Evolutionary conservation across 1,140 invertebrate genomes (phyloP), one percentile per base, ranked within the genome.

Genomic region (Episyrphus balteatus): DNA sequence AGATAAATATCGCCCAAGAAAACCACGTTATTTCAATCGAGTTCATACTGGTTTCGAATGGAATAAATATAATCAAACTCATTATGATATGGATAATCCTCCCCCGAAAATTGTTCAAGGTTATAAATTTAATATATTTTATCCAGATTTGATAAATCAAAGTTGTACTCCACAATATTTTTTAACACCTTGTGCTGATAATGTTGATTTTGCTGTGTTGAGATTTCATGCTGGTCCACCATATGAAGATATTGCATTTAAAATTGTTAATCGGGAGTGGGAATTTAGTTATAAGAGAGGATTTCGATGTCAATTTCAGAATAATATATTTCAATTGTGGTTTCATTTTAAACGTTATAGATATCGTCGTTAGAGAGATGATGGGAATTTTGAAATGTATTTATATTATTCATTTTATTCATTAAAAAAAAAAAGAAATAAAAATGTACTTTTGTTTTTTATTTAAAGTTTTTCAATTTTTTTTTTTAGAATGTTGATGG

Each of bases 21-120:
- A 99, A 69, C 96, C 96, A 2, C 71, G 95, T 44, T 99, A 98
- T 71, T 98, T 99, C 70, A 99, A 99, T 74, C 80, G 94, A 51
- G 87, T 92, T 1, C 88, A 92, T 68, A 89, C 86, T 36, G 92
- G 97, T 6, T 99, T 99, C 72, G 96, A 99, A 65, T 99, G 97
- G 97, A 99, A 99, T 71, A 99, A 99, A 68, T 99, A 99, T 68
- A 99, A 99, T 74, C 96, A 99, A 71, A 99, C 95, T 14, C 96
- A 99, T 75, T 99, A 99, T 69, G 96, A 99, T 66, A 95, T 98
- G 83, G 97, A 99, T 70, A 99, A 99, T 77, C 96, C 97, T 34
- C 97, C 97, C 14, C 97, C 97, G 1, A 99, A 99, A 74, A 98
- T 99, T 63, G 97, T 99, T 1, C 96, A 99, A 71, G 97, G 97